Percentiles rank a stretch among this genome's conserved stretches.
Conservation (phyloP, 1,140 invertebrate genomes). For the Philopotamus ludificatus region DNA sequence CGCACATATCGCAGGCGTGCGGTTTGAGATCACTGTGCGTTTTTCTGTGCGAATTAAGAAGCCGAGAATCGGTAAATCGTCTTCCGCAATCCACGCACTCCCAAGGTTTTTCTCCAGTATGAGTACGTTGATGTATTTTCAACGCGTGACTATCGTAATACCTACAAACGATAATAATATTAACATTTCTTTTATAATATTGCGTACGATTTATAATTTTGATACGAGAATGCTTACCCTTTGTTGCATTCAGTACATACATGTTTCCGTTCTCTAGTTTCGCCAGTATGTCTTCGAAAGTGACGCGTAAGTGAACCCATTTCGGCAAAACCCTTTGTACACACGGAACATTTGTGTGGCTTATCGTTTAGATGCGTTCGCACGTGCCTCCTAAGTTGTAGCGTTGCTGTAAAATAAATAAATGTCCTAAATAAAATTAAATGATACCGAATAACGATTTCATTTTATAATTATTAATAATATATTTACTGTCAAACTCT, state of each 20-base stretch:
- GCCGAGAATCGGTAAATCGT: conserved; percentile 44
- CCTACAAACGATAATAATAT: conserved; percentile 52
- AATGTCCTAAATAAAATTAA: conserved; percentile 6
- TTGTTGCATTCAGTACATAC: conserved; percentile 46
- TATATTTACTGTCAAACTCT: conserved; percentile 36
- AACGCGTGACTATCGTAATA: conserved; percentile 60
- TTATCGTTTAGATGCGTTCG: conserved; percentile 45
- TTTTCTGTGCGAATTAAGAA: conserved; percentile 57
- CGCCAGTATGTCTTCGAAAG: conserved; percentile 46
- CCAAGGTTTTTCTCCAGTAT: conserved; percentile 68
- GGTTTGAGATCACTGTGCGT: conserved; percentile 57
- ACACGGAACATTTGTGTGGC: conserved; percentile 45
- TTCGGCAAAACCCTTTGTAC: conserved; percentile 45
- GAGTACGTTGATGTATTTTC: conserved; percentile 64
- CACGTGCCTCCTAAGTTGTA: conserved; percentile 43
- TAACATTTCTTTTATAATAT: conserved; percentile 44
- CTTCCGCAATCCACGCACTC: conserved; percentile 52
- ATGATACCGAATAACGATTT: background rate
- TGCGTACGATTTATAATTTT: conserved; percentile 41
- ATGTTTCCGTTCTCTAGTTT: conserved; percentile 45
- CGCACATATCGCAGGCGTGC: conserved; percentile 58
- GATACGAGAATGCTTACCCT: conserved; percentile 45
- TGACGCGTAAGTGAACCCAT: conserved; percentile 45
- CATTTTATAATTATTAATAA: background rate
- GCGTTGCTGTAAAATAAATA: conserved; percentile 21